phyloP scores from a whole-genome alignment of 2,888 invertebrate genomes.

The Aphrophora alni region DNA sequence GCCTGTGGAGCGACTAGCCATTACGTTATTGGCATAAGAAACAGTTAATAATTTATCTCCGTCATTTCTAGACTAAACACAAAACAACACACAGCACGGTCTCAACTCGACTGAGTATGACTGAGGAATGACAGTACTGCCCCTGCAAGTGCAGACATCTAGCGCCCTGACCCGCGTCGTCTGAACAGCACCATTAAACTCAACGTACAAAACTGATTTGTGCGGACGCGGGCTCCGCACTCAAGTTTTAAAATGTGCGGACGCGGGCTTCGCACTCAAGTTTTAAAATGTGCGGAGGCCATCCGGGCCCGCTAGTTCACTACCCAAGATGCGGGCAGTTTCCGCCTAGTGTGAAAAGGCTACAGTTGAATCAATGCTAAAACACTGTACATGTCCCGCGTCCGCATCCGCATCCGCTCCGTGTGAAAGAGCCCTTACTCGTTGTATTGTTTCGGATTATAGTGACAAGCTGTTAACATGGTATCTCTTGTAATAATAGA shows the following conservation, averaged over 20 bases:
- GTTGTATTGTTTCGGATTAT: too few relatives aligned
- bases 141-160: background rate
- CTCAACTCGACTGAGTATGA: too few relatives aligned
- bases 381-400: background rate
- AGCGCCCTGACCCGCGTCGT: background rate
- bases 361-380: background rate
- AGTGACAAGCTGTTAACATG: too few relatives aligned
- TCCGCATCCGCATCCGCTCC: too few relatives aligned
- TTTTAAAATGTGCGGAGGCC: conserved; percentile 10
- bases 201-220: background rate
- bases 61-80: too few relatives aligned
- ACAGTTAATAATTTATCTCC: too few relatives aligned
- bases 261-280: background rate
- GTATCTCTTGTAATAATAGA: too few relatives aligned
- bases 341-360: background rate
- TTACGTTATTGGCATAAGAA: too few relatives aligned
- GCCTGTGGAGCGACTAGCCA: too few relatives aligned
- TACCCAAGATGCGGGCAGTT: background rate
- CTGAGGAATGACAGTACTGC: too few relatives aligned
- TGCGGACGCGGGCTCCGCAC: background rate
- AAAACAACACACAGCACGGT: too few relatives aligned
- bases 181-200: background rate
- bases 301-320: background rate
- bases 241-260: background rate
- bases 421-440: too few relatives aligned